Conservation (phyloP, 2,113 vertebrate genomes). For the Colaptes auratus region DNA sequence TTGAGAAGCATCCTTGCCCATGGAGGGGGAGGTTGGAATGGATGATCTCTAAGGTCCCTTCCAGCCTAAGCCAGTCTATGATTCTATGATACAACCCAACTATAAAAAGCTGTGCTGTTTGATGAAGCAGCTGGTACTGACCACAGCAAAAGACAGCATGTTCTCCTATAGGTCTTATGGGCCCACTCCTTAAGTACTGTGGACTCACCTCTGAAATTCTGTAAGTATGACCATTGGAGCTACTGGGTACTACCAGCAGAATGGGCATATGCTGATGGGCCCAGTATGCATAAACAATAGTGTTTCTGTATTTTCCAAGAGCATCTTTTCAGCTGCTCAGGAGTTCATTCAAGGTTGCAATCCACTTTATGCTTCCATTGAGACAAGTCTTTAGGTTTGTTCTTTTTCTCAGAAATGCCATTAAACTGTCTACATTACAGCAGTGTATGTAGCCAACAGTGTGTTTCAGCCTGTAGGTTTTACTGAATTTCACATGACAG, state of each 20-base stretch:
- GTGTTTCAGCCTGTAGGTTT: neutral
- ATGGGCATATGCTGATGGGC: neutral
- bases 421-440: neutral
- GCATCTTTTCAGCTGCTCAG: neutral
- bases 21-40: too few species aligned
- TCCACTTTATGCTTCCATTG: neutral
- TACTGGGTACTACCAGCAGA: neutral
- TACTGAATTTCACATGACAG: neutral
- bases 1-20: too few species aligned
- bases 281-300: neutral
- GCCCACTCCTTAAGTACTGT: neutral
- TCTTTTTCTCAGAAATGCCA: conserved; percentile 30
- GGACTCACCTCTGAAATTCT: neutral
- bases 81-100: neutral
- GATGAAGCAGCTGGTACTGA: neutral
- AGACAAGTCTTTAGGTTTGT: neutral
- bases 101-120: neutral
- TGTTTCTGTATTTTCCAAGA: neutral
- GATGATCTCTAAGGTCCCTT: too few species aligned
- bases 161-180: neutral
- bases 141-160: neutral
- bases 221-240: neutral
- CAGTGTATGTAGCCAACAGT: neutral
- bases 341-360: conserved; percentile 26
- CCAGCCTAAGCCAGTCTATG: too few species aligned